Evolutionary conservation across 2,888 invertebrate species (phyloP).

Genomic region (Chaitophorus viminalis): DNA sequence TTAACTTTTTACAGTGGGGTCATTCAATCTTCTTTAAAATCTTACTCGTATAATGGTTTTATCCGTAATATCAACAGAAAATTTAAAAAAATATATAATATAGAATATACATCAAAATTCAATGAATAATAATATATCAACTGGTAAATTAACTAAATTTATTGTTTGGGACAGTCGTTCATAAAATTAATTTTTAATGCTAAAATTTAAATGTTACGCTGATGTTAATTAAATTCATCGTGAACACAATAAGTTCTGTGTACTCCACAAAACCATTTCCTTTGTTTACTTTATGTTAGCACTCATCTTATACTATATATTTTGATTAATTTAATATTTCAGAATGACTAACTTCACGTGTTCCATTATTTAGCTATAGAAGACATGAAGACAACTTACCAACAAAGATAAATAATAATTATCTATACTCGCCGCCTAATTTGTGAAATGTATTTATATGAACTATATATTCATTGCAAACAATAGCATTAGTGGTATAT

Average conservation of each 20-base stretch:
- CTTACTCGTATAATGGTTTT: too few species aligned
- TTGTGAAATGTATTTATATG: not conserved
- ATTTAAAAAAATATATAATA: too few species aligned
- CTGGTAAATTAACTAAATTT: too few species aligned
- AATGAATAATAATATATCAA: too few species aligned
- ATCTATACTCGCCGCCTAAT: not conserved
- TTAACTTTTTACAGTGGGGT: too few species aligned
- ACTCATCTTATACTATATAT: not conserved
- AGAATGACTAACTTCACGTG: not conserved
- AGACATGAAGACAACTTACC: not conserved
- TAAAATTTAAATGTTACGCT: not conserved
- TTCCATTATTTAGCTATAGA: not conserved
- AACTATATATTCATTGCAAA: too few species aligned
- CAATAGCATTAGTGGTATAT: too few species aligned
- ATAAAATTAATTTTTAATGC: not conserved
- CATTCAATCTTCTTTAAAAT: too few species aligned
- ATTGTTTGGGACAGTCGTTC: too few species aligned
- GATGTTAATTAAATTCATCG: constrained; percentile 1
- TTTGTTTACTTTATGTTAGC: not conserved
- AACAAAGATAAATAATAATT: not conserved
- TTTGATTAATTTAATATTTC: constrained; percentile 4
- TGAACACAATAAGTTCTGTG: not conserved
- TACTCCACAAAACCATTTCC: not conserved
- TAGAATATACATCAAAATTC: too few species aligned
- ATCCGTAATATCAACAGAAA: too few species aligned